phyloP scores from a whole-genome alignment of 1,140 invertebrate species.

The Nasonia giraulti region DNA sequence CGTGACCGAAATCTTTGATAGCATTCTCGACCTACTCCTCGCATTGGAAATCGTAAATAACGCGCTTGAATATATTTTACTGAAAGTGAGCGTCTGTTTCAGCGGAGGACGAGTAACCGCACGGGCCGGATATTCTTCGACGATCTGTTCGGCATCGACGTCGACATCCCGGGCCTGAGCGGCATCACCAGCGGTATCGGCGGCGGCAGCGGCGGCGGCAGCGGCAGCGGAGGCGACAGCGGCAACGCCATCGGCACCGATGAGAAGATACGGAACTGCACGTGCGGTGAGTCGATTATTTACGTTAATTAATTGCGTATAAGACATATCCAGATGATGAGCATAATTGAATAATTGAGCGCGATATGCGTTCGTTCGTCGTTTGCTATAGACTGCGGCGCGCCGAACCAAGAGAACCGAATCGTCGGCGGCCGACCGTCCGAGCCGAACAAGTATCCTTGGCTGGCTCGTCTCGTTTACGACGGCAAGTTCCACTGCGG shows the following conservation, averaged over 20 bases:
- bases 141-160: constrained; percentile 77
- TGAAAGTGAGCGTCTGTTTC: background rate
- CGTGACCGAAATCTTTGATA: constrained; percentile 8
- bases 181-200: background rate
- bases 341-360: background rate
- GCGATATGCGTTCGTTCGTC: background rate
- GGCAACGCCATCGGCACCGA: constrained; percentile 63
- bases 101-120: constrained; percentile 64
- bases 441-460: constrained; percentile 88
- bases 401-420: constrained; percentile 82
- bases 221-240: background rate
- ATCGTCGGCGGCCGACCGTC: constrained; percentile 86
- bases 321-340: no score
- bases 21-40: no score
- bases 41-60: background rate
- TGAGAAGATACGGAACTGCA: constrained; percentile 76
- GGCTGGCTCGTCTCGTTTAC: constrained; percentile 88
- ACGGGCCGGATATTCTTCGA: constrained; percentile 79
- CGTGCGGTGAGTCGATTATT: constrained; percentile 75
- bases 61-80: no score
- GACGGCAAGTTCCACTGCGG: constrained; percentile 92
- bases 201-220: no score
- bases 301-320: no score
- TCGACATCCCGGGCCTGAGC: constrained; percentile 39
- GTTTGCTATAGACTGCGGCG: constrained; percentile 78